These are phyloP conservation scores for Triplophysa rosa DNA, from an alignment of 2,113 vertebrate genomes.

Conservation along the genomic window DNA sequence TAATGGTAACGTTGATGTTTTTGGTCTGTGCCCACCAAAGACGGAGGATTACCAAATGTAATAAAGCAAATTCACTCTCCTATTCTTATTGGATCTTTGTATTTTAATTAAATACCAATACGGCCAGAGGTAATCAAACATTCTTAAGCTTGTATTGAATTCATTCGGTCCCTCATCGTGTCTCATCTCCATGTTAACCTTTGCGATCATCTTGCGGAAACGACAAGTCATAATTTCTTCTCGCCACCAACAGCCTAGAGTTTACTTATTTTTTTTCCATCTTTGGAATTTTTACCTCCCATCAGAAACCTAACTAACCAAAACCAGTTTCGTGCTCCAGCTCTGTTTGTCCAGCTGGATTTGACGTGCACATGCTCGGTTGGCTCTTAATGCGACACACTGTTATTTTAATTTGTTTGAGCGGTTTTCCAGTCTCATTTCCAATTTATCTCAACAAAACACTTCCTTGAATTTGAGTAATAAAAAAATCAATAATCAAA, in stretches of 20 bases:
- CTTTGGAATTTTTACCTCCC: constrained; percentile 46
- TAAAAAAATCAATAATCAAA: constrained; percentile 4
- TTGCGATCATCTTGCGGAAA: not conserved
- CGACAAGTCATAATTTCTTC: constrained; percentile 19
- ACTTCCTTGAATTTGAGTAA: not conserved
- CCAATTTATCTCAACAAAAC: constrained; percentile 23
- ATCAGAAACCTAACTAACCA: constrained; percentile 48
- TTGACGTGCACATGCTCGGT: constrained; percentile 43
- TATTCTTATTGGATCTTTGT: not conserved
- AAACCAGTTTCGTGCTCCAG: constrained; percentile 45
- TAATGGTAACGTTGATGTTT: constrained; percentile 4
- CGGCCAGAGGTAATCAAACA: constrained; percentile 9
- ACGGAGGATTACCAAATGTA: not conserved
- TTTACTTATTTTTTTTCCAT: constrained; percentile 12
- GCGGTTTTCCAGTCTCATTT: constrained; percentile 47
- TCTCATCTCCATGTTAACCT: not conserved
- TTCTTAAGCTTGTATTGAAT: not conserved
- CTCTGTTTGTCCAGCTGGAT: constrained; percentile 54
- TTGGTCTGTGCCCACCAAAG: constrained; percentile 4
- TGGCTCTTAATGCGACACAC: constrained; percentile 55
- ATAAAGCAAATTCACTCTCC: constrained; percentile 15
- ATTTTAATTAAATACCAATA: not conserved
- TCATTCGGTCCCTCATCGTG: not conserved
- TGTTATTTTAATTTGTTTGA: constrained; percentile 53
- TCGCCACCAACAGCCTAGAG: constrained; percentile 41